A percentile compares a stretch with the other conserved stretches of the same genome.
Evolutionary conservation across 2,888 invertebrate genomes (phyloP).

Genomic region (Pollenia angustigena): DNA sequence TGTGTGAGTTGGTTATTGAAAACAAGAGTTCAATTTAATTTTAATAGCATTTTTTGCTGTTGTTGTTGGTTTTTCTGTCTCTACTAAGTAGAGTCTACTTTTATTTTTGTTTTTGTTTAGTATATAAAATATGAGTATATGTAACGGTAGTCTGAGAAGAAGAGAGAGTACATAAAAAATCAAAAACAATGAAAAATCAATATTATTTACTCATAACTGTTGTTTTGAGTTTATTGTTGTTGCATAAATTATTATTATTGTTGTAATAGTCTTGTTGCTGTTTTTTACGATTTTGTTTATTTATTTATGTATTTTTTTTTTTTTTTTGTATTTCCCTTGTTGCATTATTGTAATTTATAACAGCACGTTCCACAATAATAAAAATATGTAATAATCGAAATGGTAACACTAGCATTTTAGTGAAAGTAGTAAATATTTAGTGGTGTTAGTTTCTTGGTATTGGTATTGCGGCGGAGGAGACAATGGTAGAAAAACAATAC

Average conservation of each 20-base stretch:
- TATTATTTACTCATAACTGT: conserved; percentile 49
- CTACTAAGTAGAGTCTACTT: neutral
- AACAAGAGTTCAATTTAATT: conserved; percentile 67
- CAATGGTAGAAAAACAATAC: conserved; percentile 26
- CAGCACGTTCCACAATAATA: conserved; percentile 3
- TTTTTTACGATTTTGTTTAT: neutral
- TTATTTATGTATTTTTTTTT: neutral
- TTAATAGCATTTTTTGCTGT: conserved; percentile 51
- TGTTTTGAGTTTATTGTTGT: conserved; percentile 13
- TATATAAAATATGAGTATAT: no score
- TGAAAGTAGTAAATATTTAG: neutral
- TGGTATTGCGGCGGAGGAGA: neutral
- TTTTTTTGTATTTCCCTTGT: neutral
- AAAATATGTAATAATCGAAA: neutral
- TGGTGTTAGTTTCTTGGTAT: neutral
- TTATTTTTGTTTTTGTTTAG: no score
- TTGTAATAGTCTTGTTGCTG: neutral
- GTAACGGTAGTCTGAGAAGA: neutral
- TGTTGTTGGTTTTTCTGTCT: neutral
- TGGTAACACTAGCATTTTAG: neutral
- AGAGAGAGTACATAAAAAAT: neutral
- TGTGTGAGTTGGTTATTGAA: conserved; percentile 44
- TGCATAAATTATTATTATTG: conserved; percentile 41
- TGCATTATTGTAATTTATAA: conserved; percentile 9
- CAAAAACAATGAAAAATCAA: conserved; percentile 62